Evolutionary conservation across 2,113 vertebrate genomes (phyloP).

Genomic region (Scomber scombrus): DNA sequence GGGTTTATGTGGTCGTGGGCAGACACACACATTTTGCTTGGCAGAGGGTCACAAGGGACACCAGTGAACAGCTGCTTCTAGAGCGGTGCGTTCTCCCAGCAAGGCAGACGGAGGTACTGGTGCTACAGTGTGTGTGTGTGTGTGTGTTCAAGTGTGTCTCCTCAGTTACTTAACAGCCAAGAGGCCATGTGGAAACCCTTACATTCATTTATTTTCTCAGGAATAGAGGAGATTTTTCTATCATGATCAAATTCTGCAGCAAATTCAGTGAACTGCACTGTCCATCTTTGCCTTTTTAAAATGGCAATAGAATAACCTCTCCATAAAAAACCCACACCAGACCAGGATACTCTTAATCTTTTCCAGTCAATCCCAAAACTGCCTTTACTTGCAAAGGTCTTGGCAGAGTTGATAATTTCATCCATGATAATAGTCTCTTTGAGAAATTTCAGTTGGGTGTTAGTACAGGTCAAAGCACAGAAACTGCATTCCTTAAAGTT

Average conservation of each 20-base stretch:
- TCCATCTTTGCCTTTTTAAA: background rate
- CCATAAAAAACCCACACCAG: no score
- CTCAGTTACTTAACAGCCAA: slow-evolving; percentile 50
- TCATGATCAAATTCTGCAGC: slow-evolving; percentile 38
- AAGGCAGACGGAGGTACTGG: slow-evolving; percentile 62
- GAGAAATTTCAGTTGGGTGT: no score
- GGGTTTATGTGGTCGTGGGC: slow-evolving; percentile 57
- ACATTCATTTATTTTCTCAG: slow-evolving; percentile 46
- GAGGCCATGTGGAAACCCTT: slow-evolving; percentile 63
- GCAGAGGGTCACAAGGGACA: slow-evolving; percentile 62
- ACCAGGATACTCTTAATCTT: no score
- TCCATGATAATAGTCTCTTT: no score
- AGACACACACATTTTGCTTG: slow-evolving; percentile 60
- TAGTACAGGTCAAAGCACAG: no score
- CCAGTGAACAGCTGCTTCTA: slow-evolving; percentile 75
- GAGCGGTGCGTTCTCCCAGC: slow-evolving; percentile 59
- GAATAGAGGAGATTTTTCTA: slow-evolving; percentile 30
- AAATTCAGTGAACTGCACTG: background rate
- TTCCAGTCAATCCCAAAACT: no score
- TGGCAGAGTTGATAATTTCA: no score
- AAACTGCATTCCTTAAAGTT: no score
- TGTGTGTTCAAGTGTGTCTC: slow-evolving; percentile 9
- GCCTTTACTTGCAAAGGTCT: no score
- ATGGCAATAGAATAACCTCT: no score
- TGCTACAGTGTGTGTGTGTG: slow-evolving; percentile 29